A percentile compares a stretch with the other conserved stretches of the same genome.
phyloP scores from a whole-genome alignment of 1,140 invertebrate genomes.

The Archivesica marissinica region DNA sequence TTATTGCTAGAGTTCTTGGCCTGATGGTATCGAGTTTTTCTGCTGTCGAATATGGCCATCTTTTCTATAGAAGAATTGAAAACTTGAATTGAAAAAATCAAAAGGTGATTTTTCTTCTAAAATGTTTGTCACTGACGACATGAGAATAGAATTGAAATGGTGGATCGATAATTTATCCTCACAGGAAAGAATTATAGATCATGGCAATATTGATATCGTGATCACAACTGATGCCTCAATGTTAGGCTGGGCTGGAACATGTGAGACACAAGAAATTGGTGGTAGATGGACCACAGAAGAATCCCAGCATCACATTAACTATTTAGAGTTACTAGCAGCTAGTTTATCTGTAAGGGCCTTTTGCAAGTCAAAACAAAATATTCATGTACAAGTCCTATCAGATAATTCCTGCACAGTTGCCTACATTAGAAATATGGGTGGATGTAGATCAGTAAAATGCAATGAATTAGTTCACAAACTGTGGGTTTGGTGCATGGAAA shows the following conservation, averaged over 20 bases:
- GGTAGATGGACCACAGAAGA: conserved; percentile 16
- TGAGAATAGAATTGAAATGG: conserved; percentile 24
- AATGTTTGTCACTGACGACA: conserved; percentile 15
- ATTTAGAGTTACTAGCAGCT: background rate
- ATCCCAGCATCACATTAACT: background rate
- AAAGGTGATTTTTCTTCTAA: conserved; percentile 37
- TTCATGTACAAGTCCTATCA: conserved; percentile 2
- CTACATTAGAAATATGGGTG: conserved; percentile 20
- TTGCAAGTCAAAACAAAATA: background rate
- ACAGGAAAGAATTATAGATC: conserved; percentile 10
- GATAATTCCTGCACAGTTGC: conserved; percentile 22
- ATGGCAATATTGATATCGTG: conserved; percentile 26
- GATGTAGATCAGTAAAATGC: background rate
- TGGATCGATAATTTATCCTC: conserved; percentile 3
- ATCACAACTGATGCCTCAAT: background rate
- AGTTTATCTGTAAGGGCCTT: background rate
- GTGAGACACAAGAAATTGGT: background rate
- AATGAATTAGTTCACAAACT: background rate
- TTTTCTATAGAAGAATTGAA: conserved; percentile 60
- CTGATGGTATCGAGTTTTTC: conserved; percentile 60
- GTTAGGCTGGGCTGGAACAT: conserved; percentile 1
- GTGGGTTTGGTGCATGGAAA: background rate
- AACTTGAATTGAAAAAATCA: conserved; percentile 37
- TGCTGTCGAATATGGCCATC: conserved; percentile 56
- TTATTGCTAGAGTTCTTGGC: conserved; percentile 56